Evolutionary conservation across 2,797 vertebrate species (phyloP).

Genomic region (Poecilia velifera): DNA sequence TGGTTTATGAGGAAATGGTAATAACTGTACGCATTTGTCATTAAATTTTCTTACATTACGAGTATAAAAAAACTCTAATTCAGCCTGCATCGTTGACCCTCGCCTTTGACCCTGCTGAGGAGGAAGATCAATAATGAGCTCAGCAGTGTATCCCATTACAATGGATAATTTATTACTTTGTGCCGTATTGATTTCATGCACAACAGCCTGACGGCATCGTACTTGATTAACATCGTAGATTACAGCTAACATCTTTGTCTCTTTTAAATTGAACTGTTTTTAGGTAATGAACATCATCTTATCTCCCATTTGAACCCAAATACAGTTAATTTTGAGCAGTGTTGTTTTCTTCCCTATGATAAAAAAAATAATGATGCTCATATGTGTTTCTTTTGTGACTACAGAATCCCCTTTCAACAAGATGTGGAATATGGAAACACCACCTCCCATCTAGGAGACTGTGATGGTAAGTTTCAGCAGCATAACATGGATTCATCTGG

Average conservation of each 20-base stretch:
- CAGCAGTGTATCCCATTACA: slow-evolving; percentile 53
- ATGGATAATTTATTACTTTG: slow-evolving; percentile 32
- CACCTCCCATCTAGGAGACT: slow-evolving; percentile 91
- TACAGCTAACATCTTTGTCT: not conserved
- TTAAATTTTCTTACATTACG: not conserved
- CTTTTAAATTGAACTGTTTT: not conserved
- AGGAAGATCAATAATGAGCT: slow-evolving; percentile 54
- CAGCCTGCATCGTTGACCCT: slow-evolving; percentile 30
- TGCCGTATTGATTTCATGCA: slow-evolving; percentile 25
- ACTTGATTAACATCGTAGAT: slow-evolving; percentile 6
- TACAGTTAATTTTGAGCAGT: not conserved
- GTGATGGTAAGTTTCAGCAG: slow-evolving; percentile 87
- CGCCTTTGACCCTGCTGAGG: slow-evolving; percentile 43
- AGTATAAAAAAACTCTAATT: not conserved
- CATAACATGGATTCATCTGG: slow-evolving; percentile 50
- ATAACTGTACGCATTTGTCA: not conserved
- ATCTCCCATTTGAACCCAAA: not conserved
- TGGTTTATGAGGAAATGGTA: not conserved
- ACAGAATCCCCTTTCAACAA: slow-evolving; percentile 90
- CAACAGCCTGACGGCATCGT: not conserved
- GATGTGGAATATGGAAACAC: slow-evolving; percentile 89
- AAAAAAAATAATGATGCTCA: not conserved
- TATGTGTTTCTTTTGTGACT: slow-evolving; percentile 43
- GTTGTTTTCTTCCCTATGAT: not conserved
- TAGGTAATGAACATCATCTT: not conserved